Conservation (phyloP, 2,888 invertebrate genomes). For the Oxytorus armatus region DNA sequence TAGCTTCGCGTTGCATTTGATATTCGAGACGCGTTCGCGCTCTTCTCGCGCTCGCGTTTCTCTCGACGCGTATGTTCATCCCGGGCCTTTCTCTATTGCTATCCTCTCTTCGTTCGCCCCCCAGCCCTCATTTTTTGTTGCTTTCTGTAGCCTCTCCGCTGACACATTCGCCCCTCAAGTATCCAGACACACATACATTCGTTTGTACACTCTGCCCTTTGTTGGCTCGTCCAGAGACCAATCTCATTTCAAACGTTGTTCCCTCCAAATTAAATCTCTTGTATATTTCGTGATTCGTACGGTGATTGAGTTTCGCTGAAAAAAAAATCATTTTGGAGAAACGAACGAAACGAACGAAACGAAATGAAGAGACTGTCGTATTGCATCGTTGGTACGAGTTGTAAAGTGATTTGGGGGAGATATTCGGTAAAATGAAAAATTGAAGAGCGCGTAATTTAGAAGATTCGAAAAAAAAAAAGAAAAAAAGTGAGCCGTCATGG, state of each 20-base stretch:
- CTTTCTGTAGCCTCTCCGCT: background rate
- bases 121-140: background rate
- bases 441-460: background rate
- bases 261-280: conserved; percentile 69
- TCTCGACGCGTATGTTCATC: conserved; percentile 12
- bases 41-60: conserved; percentile 17
- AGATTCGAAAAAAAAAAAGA: background rate
- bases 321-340: background rate
- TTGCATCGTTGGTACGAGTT: background rate
- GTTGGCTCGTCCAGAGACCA: conserved; percentile 28
- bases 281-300: conserved; percentile 54
- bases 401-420: no score
- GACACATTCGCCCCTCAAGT: conserved; percentile 25
- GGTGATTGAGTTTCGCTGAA: conserved; percentile 28
- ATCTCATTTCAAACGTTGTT: conserved; percentile 71
- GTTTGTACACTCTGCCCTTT: conserved; percentile 13
- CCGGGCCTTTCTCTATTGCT: conserved; percentile 4
- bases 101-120: background rate
- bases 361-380: background rate
- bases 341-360: background rate
- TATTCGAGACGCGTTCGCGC: conserved; percentile 51
- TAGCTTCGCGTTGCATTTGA: conserved; percentile 37
- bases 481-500: background rate
- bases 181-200: background rate
- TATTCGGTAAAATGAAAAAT: background rate